Evolutionary conservation across 2,888 invertebrate genomes (phyloP).

Genomic region (Rhopalosiphum nymphaeae): DNA sequence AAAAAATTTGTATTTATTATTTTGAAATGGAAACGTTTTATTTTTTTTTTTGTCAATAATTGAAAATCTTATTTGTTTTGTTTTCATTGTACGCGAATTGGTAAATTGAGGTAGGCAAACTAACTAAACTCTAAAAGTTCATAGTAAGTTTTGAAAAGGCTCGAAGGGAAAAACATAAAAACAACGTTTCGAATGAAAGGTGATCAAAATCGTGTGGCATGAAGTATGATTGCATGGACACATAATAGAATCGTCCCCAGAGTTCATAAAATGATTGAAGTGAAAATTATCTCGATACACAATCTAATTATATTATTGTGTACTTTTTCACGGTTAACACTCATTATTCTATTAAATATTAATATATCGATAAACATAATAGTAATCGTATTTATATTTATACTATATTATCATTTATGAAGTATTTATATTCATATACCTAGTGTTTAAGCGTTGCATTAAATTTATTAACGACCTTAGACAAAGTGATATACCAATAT

Average conservation of each 20-base stretch:
- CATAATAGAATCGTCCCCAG: background rate
- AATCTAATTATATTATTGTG: background rate
- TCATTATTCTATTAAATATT: background rate
- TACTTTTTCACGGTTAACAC: background rate
- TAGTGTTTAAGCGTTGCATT: background rate
- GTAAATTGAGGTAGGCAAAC: slow-evolving; percentile 18
- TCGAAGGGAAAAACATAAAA: background rate
- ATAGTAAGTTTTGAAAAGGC: background rate
- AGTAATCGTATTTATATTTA: background rate
- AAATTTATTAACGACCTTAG: background rate
- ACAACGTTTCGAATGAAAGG: background rate
- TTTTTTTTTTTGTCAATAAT: background rate
- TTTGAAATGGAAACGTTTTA: slow-evolving; percentile 31
- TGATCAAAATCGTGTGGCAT: background rate
- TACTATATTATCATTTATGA: background rate
- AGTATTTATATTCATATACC: background rate
- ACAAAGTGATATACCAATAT: too few species aligned
- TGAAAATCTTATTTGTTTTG: slow-evolving; percentile 36
- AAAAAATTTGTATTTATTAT: background rate
- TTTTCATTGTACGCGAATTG: slow-evolving; percentile 21
- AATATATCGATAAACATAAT: background rate
- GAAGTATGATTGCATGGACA: background rate
- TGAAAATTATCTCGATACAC: slow-evolving; percentile 26
- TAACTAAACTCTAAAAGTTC: slow-evolving; percentile 20
- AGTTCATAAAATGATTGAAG: background rate